phyloP scores from a whole-genome alignment of 1,140 invertebrate species.

The Pantala flavescens region DNA sequence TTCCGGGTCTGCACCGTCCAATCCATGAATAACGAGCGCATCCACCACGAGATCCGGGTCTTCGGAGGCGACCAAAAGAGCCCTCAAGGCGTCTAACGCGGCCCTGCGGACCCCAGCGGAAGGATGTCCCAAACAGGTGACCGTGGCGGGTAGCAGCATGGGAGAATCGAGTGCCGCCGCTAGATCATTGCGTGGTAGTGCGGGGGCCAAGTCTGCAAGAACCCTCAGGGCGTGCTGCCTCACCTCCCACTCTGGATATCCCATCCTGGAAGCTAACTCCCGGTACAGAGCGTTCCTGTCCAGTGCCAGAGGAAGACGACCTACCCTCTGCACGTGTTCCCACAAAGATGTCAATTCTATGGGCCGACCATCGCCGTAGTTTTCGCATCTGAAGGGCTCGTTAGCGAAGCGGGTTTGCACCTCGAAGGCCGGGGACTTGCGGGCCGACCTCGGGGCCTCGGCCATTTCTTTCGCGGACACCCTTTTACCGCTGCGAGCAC shows the following conservation, averaged over 20 bases:
- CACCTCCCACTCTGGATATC: constrained; percentile 69
- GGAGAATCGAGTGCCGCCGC: constrained; percentile 43
- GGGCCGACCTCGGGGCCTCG: not conserved
- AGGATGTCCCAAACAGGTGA: constrained; percentile 60
- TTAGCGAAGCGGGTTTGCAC: not conserved
- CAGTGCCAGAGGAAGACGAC: constrained; percentile 43
- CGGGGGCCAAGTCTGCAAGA: constrained; percentile 58
- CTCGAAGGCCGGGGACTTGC: not conserved
- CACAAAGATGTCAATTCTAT: constrained; percentile 52
- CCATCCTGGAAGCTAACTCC: constrained; percentile 56
- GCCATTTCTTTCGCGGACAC: not conserved
- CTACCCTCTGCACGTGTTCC: constrained; percentile 56
- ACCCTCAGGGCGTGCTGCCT: constrained; percentile 65
- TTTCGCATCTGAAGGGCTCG: not conserved
- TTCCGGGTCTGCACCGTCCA: constrained; percentile 47
- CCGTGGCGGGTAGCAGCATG: constrained; percentile 48
- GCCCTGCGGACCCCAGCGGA: constrained; percentile 66
- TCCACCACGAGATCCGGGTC: constrained; percentile 45
- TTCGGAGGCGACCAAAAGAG: constrained; percentile 49
- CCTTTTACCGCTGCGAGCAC: not conserved
- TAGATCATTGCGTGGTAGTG: constrained; percentile 43
- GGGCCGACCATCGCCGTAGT: not conserved
- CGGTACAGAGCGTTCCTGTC: constrained; percentile 51
- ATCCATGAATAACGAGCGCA: constrained; percentile 50
- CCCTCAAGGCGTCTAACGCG: constrained; percentile 54